These are phyloP conservation scores for Zygogramma bicolorata DNA, from an alignment of 2,888 invertebrate genomes.

Conservation along the genomic window DNA sequence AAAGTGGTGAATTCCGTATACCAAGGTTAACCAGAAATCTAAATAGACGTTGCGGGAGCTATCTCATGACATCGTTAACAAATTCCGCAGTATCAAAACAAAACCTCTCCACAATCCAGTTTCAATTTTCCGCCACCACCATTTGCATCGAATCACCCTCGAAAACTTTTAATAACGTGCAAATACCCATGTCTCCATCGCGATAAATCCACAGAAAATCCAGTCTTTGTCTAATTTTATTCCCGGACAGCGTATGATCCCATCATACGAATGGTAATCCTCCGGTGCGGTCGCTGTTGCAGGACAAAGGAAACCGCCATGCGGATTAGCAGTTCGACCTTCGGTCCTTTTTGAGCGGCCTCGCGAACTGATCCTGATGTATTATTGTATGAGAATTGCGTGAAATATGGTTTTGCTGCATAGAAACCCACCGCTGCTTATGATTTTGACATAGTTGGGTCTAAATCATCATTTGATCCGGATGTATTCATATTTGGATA, in stretches of 20 bases:
- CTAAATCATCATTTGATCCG: too few species aligned
- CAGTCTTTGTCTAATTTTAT: slow-evolving; percentile 41
- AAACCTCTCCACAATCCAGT: background rate
- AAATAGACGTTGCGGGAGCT: too few species aligned
- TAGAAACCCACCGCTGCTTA: too few species aligned
- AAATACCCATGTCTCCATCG: slow-evolving; percentile 17
- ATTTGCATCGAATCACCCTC: background rate
- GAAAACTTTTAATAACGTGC: slow-evolving; percentile 30
- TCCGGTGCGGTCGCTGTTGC: background rate
- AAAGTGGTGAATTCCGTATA: too few species aligned
- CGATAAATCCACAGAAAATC: slow-evolving; percentile 29
- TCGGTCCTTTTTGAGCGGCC: slow-evolving; percentile 5
- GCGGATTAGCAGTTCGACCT: slow-evolving; percentile 14
- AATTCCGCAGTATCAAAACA: too few species aligned
- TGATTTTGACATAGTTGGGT: too few species aligned
- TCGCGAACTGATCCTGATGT: slow-evolving; percentile 13
- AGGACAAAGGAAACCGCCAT: slow-evolving; percentile 5
- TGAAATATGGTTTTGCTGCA: background rate
- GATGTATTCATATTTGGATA: too few species aligned
- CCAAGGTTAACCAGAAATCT: too few species aligned
- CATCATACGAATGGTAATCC: slow-evolving; percentile 14
- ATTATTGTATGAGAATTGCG: slow-evolving; percentile 14
- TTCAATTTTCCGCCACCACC: background rate
- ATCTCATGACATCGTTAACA: too few species aligned
- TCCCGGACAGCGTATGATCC: slow-evolving; percentile 24